Percentiles rank a stretch among this genome's conserved stretches.
Evolutionary conservation across 2,888 invertebrate genomes (phyloP).

Genomic region (Conistra vaccinii): DNA sequence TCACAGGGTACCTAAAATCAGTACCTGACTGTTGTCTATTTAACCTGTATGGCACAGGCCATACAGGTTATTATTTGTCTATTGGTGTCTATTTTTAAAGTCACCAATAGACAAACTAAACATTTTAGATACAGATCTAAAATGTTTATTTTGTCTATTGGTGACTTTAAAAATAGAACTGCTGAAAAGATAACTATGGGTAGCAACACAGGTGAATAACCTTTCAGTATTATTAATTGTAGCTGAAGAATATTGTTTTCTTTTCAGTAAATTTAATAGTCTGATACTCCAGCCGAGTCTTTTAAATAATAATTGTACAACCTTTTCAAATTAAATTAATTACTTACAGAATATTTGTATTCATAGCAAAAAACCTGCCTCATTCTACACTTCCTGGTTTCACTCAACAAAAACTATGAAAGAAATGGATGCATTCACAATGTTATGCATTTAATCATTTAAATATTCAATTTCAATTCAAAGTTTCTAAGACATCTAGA

Average conservation of each 20-base stretch:
- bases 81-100: too few species aligned
- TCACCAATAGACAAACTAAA: too few species aligned
- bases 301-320: background rate
- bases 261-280: background rate
- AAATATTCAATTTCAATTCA: conserved; percentile 21
- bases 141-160: conserved; percentile 37
- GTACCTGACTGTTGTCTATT: too few species aligned
- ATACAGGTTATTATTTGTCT: too few species aligned
- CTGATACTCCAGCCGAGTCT: too few species aligned
- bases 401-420: background rate
- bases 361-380: background rate
- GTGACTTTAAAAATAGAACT: conserved; percentile 2
- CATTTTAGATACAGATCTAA: too few species aligned
- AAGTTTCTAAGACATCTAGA: background rate
- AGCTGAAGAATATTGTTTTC: background rate
- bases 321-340: background rate
- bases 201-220: conserved; percentile 43
- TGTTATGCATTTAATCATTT: conserved; percentile 2
- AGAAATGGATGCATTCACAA: background rate
- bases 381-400: too few species aligned
- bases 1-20: background rate
- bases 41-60: too few species aligned
- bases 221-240: conserved; percentile 2
- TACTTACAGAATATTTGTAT: background rate
- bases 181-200: background rate